Percentiles rank a stretch among this genome's conserved stretches.
phyloP scores from a whole-genome alignment of 2,113 vertebrate genomes.

The Chionis minor region DNA sequence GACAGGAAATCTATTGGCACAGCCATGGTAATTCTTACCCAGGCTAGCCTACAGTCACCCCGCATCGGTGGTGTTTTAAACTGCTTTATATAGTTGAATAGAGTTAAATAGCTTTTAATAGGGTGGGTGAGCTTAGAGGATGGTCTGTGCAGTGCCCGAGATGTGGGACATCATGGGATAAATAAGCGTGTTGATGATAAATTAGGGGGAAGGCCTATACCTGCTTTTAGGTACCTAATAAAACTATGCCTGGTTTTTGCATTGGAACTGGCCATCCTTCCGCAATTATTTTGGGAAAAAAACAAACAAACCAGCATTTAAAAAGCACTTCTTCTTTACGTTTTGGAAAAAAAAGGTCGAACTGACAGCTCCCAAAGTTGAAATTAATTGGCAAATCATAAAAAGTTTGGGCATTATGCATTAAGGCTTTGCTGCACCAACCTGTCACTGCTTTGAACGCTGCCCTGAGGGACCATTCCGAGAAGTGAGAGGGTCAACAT shows the following conservation, averaged over 20 bases:
- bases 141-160: neutral
- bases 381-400: neutral
- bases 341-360: neutral
- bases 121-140: neutral
- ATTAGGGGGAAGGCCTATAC: neutral
- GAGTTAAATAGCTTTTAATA: neutral
- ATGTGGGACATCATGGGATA: accelerated
- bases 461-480: neutral
- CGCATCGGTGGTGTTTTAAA: neutral
- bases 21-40: neutral
- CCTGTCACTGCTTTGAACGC: neutral
- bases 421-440: neutral
- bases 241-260: neutral
- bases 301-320: neutral
- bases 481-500: neutral
- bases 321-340: neutral
- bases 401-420: neutral
- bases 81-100: neutral
- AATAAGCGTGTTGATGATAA: neutral
- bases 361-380: neutral
- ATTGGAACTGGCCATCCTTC: neutral
- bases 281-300: neutral
- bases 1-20: neutral
- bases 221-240: neutral
- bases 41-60: neutral